Evolutionary conservation across 2,888 invertebrate genomes (phyloP).

Genomic region (Achlya flavicornis): DNA sequence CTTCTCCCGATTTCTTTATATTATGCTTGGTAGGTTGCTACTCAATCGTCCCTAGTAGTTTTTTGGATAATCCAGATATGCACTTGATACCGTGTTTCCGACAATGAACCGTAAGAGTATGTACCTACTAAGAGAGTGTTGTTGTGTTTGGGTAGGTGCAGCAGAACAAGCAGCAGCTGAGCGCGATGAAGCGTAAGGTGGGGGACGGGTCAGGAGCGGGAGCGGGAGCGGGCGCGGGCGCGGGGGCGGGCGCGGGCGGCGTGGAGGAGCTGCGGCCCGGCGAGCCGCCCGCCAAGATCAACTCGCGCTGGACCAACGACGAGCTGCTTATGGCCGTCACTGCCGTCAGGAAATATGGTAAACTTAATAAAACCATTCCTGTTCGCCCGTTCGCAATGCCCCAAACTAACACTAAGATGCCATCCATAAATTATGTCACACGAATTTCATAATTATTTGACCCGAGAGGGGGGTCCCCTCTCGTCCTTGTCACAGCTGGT

Average conservation of each 20-base stretch:
- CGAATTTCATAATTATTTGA: no score
- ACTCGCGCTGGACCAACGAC: constrained; percentile 96
- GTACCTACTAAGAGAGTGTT: background rate
- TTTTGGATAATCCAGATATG: constrained; percentile 82
- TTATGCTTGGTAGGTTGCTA: constrained; percentile 50
- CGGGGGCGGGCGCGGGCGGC: constrained; percentile 75
- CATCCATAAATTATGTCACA: no score
- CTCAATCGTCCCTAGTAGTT: constrained; percentile 50
- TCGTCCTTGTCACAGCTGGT: no score
- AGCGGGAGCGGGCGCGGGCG: no score
- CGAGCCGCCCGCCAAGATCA: constrained; percentile 88
- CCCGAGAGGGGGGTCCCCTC: no score
- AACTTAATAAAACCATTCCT: constrained; percentile 44
- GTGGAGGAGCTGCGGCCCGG: constrained; percentile 86
- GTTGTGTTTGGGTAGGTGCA: constrained; percentile 88
- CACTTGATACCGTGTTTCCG: constrained; percentile 43
- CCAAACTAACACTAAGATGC: no score
- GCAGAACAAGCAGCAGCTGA: constrained; percentile 96
- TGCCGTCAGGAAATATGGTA: constrained; percentile 92
- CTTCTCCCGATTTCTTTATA: constrained; percentile 44
- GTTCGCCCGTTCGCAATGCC: no score
- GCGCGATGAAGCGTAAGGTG: constrained; percentile 92
- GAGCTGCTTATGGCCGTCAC: constrained; percentile 96
- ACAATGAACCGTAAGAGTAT: background rate
- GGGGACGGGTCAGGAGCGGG: constrained; percentile 47